A percentile compares a stretch with the other conserved stretches of the same genome.
Evolutionary conservation across 1,140 invertebrate species (phyloP).

Genomic region (Apis dorsata): DNA sequence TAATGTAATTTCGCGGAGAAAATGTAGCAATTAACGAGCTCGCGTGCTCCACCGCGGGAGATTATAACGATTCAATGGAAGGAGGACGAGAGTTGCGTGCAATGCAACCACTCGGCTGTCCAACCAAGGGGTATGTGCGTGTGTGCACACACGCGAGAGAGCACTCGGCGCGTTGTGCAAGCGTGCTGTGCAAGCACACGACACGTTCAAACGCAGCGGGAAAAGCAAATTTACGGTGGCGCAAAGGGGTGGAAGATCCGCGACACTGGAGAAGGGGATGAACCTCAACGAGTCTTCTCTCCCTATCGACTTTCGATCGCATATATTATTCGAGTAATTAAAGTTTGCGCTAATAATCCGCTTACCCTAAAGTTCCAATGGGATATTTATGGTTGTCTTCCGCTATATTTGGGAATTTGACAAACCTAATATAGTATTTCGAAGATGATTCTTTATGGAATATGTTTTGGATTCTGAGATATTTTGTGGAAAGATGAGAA

Average conservation of each 20-base stretch:
- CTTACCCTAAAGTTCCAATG: too few species aligned
- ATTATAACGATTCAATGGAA: slow-evolving; percentile 42
- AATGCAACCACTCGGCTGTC: slow-evolving; percentile 25
- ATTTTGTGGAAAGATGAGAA: too few species aligned
- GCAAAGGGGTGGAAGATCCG: slow-evolving; percentile 33
- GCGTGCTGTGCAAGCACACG: slow-evolving; percentile 39
- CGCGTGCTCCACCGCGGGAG: slow-evolving; percentile 31
- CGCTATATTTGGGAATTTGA: too few species aligned
- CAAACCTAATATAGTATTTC: too few species aligned
- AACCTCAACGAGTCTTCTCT: too few species aligned
- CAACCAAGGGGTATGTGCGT: not conserved
- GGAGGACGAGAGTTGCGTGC: slow-evolving; percentile 42
- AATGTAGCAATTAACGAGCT: slow-evolving; percentile 68
- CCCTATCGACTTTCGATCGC: not conserved
- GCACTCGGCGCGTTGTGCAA: slow-evolving; percentile 21
- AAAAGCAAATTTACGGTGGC: slow-evolving; percentile 64
- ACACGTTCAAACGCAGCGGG: slow-evolving; percentile 38
- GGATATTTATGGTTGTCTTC: too few species aligned
- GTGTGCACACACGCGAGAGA: not conserved
- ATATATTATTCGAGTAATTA: not conserved
- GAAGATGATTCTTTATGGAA: too few species aligned
- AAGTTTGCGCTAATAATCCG: too few species aligned
- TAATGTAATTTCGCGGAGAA: slow-evolving; percentile 68
- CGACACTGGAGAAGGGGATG: not conserved
- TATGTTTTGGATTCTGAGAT: too few species aligned